A percentile compares a stretch with the other conserved stretches of the same genome.
Conservation (phyloP, 2,888 invertebrate species). For the Caenorhabditis sp. region DNA sequence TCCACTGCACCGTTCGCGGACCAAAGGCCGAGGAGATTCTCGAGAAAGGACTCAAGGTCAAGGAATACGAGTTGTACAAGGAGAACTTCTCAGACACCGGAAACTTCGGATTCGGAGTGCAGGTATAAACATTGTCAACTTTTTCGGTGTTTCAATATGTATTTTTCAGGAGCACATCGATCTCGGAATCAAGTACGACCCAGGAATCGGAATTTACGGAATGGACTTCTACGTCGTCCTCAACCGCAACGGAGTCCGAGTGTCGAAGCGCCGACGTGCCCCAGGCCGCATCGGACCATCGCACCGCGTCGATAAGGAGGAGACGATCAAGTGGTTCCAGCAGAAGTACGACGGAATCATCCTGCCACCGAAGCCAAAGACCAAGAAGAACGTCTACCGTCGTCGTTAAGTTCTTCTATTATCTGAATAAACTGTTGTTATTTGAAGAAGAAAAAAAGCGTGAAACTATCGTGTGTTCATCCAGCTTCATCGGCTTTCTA, state of each 20-base stretch:
- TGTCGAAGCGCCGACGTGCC: slow-evolving; percentile 94
- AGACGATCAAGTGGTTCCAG: slow-evolving; percentile 99
- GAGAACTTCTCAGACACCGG: slow-evolving; percentile 94
- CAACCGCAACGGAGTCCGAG: slow-evolving; percentile 97
- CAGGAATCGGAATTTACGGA: slow-evolving; percentile 99
- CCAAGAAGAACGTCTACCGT: slow-evolving; percentile 65
- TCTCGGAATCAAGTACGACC: slow-evolving; percentile 98
- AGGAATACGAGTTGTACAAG: slow-evolving; percentile 97
- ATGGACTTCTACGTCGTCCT: slow-evolving; percentile 99
- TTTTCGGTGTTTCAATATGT: background rate
- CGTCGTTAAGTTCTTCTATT: slow-evolving; percentile 67
- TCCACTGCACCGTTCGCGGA: slow-evolving; percentile 98
- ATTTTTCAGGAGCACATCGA: slow-evolving; percentile 93
- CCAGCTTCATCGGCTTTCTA: background rate
- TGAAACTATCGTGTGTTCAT: background rate
- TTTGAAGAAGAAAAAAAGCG: slow-evolving; percentile 21
- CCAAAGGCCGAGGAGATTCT: slow-evolving; percentile 99
- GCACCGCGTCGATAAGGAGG: slow-evolving; percentile 96
- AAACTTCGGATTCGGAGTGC: slow-evolving; percentile 98
- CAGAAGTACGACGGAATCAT: slow-evolving; percentile 99
- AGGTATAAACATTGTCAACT: slow-evolving; percentile 22
- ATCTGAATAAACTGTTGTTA: slow-evolving; percentile 68
- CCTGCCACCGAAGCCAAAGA: slow-evolving; percentile 89
- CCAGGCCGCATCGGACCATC: slow-evolving; percentile 94
- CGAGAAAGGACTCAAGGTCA: slow-evolving; percentile 97